Percentiles rank a stretch among this genome's conserved stretches.
phyloP scores from a whole-genome alignment of 2,888 invertebrate genomes.

The Andrena hattorfiana region DNA sequence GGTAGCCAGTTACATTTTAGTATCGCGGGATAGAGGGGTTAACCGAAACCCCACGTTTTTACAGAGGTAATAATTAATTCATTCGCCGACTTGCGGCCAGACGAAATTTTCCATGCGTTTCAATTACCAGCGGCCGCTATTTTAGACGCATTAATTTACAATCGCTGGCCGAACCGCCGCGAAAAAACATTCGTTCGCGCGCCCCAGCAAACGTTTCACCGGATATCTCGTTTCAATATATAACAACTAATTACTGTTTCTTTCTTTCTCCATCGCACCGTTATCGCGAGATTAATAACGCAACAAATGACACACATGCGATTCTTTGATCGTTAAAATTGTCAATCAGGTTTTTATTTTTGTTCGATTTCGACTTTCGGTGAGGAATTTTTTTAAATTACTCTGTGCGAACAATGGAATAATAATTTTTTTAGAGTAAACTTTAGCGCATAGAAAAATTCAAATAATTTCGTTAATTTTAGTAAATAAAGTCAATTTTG shows the following conservation, averaged over 20 bases:
- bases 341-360: background rate
- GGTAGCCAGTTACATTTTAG: conserved; percentile 23
- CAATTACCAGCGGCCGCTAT: conserved; percentile 41
- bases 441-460: no score
- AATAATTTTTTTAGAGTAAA: no score
- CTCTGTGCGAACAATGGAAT: no score
- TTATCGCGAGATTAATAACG: background rate
- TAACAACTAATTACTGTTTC: conserved; percentile 14
- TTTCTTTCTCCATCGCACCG: background rate
- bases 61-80: conserved; percentile 49
- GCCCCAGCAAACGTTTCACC: background rate
- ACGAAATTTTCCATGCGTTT: conserved; percentile 54
- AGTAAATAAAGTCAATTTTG: conserved; percentile 19
- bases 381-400: no score
- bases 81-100: conserved; percentile 35
- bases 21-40: background rate
- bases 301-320: background rate
- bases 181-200: conserved; percentile 9
- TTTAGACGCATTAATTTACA: conserved; percentile 56
- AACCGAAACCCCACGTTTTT: conserved; percentile 41
- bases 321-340: background rate
- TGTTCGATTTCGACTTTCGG: background rate
- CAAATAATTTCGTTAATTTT: no score
- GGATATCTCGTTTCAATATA: background rate
- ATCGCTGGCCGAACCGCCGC: conserved; percentile 18